Percentiles rank a stretch among this genome's conserved stretches.
These are phyloP conservation scores for Selene dorsalis DNA, from an alignment of 2,797 vertebrate genomes.

Conservation along the genomic window DNA sequence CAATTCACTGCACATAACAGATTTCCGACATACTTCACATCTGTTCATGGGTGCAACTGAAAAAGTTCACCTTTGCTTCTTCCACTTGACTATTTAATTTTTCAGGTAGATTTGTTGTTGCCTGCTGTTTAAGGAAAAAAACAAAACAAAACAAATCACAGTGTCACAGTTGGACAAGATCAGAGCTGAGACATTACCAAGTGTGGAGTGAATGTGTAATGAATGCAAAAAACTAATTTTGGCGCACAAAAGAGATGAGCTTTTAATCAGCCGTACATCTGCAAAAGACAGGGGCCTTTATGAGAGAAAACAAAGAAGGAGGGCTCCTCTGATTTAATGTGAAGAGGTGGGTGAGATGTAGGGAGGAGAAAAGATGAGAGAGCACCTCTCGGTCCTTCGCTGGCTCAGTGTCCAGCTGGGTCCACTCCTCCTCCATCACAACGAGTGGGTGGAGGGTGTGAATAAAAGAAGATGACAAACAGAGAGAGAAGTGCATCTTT, in stretches of 20 bases:
- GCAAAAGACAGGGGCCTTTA: conserved; percentile 19
- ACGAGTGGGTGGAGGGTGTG: conserved; percentile 30
- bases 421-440: conserved; percentile 46
- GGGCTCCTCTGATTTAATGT: conserved; percentile 34
- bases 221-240: conserved; percentile 14
- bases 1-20: background rate
- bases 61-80: background rate
- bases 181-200: background rate
- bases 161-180: conserved; percentile 13
- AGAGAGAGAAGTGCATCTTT: conserved; percentile 16
- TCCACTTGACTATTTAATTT: background rate
- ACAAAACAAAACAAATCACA: no score
- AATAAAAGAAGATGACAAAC: conserved; percentile 32
- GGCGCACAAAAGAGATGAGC: conserved; percentile 18
- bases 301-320: conserved; percentile 38
- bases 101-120: background rate
- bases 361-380: conserved; percentile 42
- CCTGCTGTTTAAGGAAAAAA: background rate
- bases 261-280: conserved; percentile 18
- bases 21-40: background rate
- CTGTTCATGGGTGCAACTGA: background rate
- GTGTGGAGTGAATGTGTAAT: background rate
- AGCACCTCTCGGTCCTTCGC: conserved; percentile 39
- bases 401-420: conserved; percentile 57
- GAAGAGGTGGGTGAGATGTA: conserved; percentile 32